phyloP scores from a whole-genome alignment of 2,113 vertebrate species.

The Oenanthe melanoleuca region DNA sequence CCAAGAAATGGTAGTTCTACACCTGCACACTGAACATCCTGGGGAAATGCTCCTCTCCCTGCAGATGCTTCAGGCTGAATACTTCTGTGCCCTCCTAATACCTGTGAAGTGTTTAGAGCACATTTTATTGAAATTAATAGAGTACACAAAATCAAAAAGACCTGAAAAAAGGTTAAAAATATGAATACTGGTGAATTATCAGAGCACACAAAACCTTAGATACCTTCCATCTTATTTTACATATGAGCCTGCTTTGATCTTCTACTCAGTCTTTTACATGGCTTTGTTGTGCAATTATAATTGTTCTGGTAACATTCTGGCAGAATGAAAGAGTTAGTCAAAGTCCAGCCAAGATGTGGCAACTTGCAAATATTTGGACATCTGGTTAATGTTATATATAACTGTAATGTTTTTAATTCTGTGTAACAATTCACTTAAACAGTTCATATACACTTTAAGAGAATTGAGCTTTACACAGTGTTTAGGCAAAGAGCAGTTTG shows the following conservation, averaged over 20 bases:
- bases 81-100: background rate
- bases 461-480: background rate
- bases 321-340: slow-evolving; percentile 25
- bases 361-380: background rate
- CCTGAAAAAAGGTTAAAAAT: slow-evolving; percentile 65
- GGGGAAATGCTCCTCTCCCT: background rate
- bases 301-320: slow-evolving; percentile 66
- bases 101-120: slow-evolving; percentile 30
- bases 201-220: slow-evolving; percentile 74
- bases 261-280: slow-evolving; percentile 59
- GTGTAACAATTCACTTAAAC: background rate
- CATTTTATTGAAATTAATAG: slow-evolving; percentile 72
- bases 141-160: slow-evolving; percentile 73
- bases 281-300: slow-evolving; percentile 67
- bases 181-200: slow-evolving; percentile 72
- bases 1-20: background rate
- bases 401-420: background rate
- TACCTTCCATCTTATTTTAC: slow-evolving; percentile 68
- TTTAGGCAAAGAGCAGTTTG: background rate
- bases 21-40: background rate
- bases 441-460: background rate
- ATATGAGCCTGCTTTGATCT: slow-evolving; percentile 69
- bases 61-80: background rate
- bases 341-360: background rate
- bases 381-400: background rate